These are phyloP conservation scores for Bugula neritina DNA, from an alignment of 2,888 invertebrate species.

Conservation along the genomic window DNA sequence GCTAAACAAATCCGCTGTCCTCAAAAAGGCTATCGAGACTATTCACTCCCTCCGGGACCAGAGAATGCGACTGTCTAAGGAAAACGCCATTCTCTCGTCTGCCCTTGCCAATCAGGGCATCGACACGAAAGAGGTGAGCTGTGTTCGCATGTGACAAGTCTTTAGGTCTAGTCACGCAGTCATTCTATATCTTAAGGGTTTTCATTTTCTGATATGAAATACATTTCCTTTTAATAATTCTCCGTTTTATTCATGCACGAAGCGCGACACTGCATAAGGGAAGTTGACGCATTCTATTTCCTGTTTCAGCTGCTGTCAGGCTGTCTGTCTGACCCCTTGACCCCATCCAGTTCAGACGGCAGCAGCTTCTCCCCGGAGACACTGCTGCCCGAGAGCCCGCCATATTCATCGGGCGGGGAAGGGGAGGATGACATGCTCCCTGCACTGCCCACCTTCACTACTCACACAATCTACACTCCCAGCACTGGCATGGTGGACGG, in stretches of 20 bases:
- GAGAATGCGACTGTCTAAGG: slow-evolving; percentile 71
- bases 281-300: too few relatives aligned
- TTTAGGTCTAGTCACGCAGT: too few relatives aligned
- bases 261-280: too few relatives aligned
- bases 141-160: too few relatives aligned
- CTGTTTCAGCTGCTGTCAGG: neutral
- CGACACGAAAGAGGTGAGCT: neutral
- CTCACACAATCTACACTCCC: neutral
- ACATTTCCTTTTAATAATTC: too few relatives aligned
- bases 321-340: neutral
- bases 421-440: slow-evolving; percentile 1
- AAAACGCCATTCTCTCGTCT: slow-evolving; percentile 70
- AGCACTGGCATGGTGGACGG: slow-evolving; percentile 74
- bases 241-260: too few relatives aligned
- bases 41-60: slow-evolving; percentile 80
- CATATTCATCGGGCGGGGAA: neutral
- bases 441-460: neutral
- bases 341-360: neutral
- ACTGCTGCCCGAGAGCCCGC: slow-evolving; percentile 4
- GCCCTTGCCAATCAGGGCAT: slow-evolving; percentile 46
- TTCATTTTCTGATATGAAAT: too few relatives aligned
- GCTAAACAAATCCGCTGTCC: slow-evolving; percentile 84
- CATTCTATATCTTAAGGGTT: too few relatives aligned
- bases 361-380: slow-evolving; percentile 13
- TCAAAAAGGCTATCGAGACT: slow-evolving; percentile 92